Evolutionary conservation across 2,797 vertebrate genomes (phyloP), one percentile per base, ranked within the genome.

Genomic region (Sitta carolinensis): DNA sequence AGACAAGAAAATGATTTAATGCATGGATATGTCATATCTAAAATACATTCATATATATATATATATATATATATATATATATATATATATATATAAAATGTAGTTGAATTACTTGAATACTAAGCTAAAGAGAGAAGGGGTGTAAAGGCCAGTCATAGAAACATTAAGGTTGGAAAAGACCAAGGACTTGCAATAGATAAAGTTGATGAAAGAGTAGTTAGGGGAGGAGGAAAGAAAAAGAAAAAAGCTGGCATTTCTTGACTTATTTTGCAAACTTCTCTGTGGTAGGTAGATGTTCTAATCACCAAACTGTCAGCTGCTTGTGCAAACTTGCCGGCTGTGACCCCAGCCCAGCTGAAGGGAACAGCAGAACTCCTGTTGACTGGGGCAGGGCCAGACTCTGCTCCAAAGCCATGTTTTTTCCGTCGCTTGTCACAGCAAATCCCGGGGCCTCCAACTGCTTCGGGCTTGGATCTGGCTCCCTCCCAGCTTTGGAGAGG

Each of bases 231-330:
- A 32, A 67, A 73, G 34, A 67, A 25, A 84, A 19, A 18, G 5
- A 42, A 42, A 54, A 50, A 64, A 66, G 3, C 25, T 73, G 38
- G 6, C 30, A 47, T 89, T 93, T 70, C 29, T 84, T 45, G 40
- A 36, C 36, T 45, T 62, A 51, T 89, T 87, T 95, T 85, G 57
- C 66, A 77, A 47, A 72, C 62, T 77, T 84, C 59, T 12, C 45
- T 77, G 50, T 74, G 50, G 64, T 80, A 67, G 67, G 62, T 80
- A 70, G 52, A 23, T 27, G n/a, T 30, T 80, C 34, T 16, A 78
- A 89, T 34, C 63, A 69, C 22, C 25, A 81, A 43, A 59, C 50
- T 79, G 40, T 52, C 38, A 62, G 38, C 26, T 88, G 45, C 74
- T 68, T 88, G 62, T 63, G 69, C 2, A 12, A 66, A 73, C 84